phyloP scores from a whole-genome alignment of 2,113 vertebrate species.

The Polypterus senegalus region DNA sequence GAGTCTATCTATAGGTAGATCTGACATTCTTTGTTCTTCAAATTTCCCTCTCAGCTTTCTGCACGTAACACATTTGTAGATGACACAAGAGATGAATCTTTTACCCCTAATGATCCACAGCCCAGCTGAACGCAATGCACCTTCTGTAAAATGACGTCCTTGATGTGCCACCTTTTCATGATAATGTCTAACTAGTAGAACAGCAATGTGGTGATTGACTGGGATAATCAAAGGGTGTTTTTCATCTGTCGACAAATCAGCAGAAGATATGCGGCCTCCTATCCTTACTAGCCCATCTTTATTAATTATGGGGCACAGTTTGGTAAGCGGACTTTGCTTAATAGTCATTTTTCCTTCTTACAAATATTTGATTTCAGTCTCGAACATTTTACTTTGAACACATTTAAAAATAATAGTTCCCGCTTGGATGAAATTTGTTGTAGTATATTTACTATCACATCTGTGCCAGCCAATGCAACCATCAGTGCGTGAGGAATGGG shows the following conservation, averaged over 20 bases:
- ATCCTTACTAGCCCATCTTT: constrained; percentile 8
- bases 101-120: neutral
- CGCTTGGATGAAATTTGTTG: constrained; percentile 3
- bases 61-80: too few relatives aligned
- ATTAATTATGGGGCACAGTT: neutral
- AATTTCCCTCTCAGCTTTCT: too few relatives aligned
- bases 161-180: constrained; percentile 18
- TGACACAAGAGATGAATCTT: too few relatives aligned
- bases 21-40: too few relatives aligned
- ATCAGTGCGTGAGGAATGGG: neutral
- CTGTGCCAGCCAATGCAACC: too few relatives aligned
- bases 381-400: constrained; percentile 1
- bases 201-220: constrained; percentile 4
- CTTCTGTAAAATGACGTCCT: constrained; percentile 19
- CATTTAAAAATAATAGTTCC: constrained; percentile 6
- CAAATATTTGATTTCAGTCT: constrained; percentile 8
- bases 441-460: constrained; percentile 6
- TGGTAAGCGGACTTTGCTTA: constrained; percentile 9
- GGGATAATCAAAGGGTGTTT: constrained; percentile 11
- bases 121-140: constrained; percentile 14
- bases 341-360: constrained; percentile 1
- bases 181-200: constrained; percentile 13
- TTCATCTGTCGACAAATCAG: constrained; percentile 3
- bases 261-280: constrained; percentile 1
- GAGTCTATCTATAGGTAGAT: too few relatives aligned